These are phyloP conservation scores for Dryas iulia DNA, from an alignment of 1,140 invertebrate genomes.

Conservation along the genomic window DNA sequence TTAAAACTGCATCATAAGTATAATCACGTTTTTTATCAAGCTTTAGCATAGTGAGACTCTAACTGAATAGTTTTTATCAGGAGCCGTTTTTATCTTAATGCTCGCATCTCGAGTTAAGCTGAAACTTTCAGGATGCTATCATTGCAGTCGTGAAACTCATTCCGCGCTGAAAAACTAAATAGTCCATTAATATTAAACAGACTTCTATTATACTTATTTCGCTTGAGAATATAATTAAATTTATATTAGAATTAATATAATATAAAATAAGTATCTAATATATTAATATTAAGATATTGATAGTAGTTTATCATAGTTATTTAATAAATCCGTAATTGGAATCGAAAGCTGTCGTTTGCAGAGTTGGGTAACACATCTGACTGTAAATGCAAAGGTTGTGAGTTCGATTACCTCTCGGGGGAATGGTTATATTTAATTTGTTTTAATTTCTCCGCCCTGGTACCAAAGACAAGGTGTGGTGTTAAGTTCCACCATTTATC, in stretches of 20 bases:
- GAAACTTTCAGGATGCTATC: not conserved
- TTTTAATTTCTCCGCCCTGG: no score
- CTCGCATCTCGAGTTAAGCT: not conserved
- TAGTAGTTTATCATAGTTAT: no score
- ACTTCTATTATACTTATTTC: not conserved
- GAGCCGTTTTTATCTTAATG: conserved; percentile 3
- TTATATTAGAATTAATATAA: not conserved
- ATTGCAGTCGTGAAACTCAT: not conserved
- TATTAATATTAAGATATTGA: no score
- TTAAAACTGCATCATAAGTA: not conserved
- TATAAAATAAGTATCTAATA: not conserved
- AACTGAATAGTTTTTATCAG: not conserved
- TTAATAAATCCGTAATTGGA: no score
- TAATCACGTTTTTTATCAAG: not conserved
- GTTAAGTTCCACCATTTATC: no score
- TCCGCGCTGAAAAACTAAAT: not conserved
- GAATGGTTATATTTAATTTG: no score
- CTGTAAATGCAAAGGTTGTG: no score
- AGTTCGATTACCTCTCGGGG: no score
- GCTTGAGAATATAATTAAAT: not conserved
- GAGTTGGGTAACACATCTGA: no score
- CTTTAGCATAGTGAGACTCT: not conserved
- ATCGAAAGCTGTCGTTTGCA: no score
- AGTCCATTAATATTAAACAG: not conserved
- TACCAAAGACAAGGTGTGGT: no score